phyloP scores from a whole-genome alignment of 2,888 invertebrate species.

The Andrena hattorfiana region DNA sequence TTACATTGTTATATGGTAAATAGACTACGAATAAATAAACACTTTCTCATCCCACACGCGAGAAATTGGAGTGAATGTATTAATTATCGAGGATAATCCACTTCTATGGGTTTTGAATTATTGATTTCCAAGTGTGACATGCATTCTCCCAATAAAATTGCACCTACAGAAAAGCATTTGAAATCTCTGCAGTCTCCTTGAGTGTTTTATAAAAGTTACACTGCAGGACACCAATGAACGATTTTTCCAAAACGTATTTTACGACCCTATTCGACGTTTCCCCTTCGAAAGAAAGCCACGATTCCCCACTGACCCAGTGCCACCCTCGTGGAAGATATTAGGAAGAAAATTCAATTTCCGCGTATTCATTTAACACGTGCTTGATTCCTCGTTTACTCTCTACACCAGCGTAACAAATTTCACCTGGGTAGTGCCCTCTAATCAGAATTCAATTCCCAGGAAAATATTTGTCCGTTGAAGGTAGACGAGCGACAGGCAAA shows the following conservation, averaged over 20 bases:
- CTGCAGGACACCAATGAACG: too few species aligned
- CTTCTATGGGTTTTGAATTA: too few species aligned
- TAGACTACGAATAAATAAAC: neutral
- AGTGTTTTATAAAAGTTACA: too few species aligned
- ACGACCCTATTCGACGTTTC: neutral
- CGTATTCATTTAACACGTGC: neutral
- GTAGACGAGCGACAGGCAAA: slow-evolving; percentile 12
- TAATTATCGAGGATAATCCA: too few species aligned
- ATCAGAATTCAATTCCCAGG: slow-evolving; percentile 51
- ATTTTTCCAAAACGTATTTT: too few species aligned
- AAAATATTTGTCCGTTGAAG: slow-evolving; percentile 39
- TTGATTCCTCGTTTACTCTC: neutral
- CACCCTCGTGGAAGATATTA: neutral
- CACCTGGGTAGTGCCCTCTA: slow-evolving; percentile 17
- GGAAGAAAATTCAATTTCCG: slow-evolving; percentile 6
- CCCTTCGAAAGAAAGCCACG: neutral
- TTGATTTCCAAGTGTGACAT: too few species aligned
- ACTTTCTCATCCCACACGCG: too few species aligned
- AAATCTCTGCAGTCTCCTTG: too few species aligned
- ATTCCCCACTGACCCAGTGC: neutral
- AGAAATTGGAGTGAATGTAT: too few species aligned
- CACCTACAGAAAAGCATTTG: too few species aligned
- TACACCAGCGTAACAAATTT: neutral
- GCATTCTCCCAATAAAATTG: too few species aligned
- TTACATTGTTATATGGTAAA: neutral